A percentile compares a stretch with the other conserved stretches of the same genome.
These are phyloP conservation scores for Apamea epomidion DNA, from an alignment of 2,888 invertebrate species.

Conservation along the genomic window DNA sequence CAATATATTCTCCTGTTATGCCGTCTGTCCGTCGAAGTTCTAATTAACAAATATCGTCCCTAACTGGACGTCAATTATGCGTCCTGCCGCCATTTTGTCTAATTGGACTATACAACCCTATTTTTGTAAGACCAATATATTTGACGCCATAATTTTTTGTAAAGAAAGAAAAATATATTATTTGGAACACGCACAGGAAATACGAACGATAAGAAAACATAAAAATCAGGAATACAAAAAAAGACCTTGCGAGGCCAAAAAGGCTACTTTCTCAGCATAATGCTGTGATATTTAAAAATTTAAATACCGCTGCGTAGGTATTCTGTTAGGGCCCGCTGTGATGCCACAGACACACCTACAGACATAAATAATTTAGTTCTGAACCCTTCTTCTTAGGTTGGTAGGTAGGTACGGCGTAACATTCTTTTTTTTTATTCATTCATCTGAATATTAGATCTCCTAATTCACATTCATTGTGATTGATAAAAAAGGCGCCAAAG, in stretches of 20 bases:
- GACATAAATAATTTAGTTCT: too few species aligned
- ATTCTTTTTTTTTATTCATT: too few species aligned
- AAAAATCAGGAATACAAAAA: too few species aligned
- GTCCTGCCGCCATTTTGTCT: constrained; percentile 12
- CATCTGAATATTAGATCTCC: neutral
- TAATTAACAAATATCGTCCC: constrained; percentile 12
- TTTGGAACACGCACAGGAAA: too few species aligned
- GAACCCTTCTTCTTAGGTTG: neutral
- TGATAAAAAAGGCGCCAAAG: neutral
- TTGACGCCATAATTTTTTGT: neutral
- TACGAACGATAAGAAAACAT: too few species aligned
- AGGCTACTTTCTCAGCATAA: too few species aligned
- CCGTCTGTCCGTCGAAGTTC: neutral
- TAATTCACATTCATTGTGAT: neutral
- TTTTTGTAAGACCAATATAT: neutral
- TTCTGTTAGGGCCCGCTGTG: too few species aligned
- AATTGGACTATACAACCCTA: neutral
- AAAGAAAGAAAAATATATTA: neutral
- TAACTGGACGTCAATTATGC: constrained; percentile 17
- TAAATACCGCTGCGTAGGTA: too few species aligned
- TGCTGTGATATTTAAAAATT: too few species aligned
- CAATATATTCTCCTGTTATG: neutral
- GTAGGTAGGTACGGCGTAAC: neutral
- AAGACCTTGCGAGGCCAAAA: too few species aligned
- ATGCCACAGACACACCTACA: too few species aligned